phyloP scores from a whole-genome alignment of 2,888 invertebrate species.

The Chrysolina haemoptera region DNA sequence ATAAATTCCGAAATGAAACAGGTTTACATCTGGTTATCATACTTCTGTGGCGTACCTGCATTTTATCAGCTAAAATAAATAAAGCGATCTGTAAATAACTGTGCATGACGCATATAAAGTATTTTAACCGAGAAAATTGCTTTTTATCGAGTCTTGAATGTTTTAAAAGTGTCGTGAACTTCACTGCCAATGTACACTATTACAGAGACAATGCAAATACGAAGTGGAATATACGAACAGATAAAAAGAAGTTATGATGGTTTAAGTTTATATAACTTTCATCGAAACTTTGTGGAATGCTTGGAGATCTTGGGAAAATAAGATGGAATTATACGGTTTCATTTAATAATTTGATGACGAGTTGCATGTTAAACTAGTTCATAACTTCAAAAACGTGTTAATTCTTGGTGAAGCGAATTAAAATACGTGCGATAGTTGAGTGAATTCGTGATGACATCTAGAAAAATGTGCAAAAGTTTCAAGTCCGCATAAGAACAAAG shows the following conservation, averaged over 20 bases:
- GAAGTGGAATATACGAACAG: neutral
- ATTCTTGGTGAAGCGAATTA: too few relatives aligned
- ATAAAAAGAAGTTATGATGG: neutral
- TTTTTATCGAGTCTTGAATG: conserved; percentile 6
- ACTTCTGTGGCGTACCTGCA: conserved; percentile 40
- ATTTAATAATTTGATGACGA: neutral
- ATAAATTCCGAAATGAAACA: conserved; percentile 25
- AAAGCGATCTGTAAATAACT: conserved; percentile 43
- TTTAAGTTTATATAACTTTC: conserved; percentile 4
- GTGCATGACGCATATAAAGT: conserved; percentile 35
- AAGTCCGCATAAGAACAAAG: too few relatives aligned
- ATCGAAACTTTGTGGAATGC: neutral
- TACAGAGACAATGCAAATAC: conserved; percentile 1
- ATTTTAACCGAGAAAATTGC: conserved; percentile 4
- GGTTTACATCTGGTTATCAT: conserved; percentile 39
- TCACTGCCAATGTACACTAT: conserved; percentile 1
- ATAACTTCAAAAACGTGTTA: too few relatives aligned
- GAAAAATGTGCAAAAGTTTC: too few relatives aligned
- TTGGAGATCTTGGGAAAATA: neutral
- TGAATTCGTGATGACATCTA: too few relatives aligned
- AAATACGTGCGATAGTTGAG: too few relatives aligned
- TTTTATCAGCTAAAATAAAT: conserved; percentile 45
- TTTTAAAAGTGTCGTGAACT: conserved; percentile 16
- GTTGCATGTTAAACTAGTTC: too few relatives aligned
- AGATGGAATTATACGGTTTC: neutral